Evolutionary conservation across 37 sponge, comb jelly and placozoan species (phyloP).

Genomic region (Aphrocallistes beatrix): DNA sequence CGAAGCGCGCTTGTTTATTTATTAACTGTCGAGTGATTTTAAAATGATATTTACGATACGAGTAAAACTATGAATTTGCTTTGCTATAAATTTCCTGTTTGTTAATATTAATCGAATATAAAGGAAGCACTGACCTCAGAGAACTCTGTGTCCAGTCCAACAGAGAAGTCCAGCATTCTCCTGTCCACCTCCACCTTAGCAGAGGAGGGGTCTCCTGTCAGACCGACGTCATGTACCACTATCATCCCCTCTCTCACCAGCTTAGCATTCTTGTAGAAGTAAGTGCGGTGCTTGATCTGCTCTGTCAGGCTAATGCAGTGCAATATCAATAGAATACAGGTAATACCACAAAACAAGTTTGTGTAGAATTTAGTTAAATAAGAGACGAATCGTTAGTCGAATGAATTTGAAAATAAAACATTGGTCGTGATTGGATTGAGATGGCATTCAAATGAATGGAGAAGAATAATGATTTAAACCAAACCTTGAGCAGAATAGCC

Average conservation of each 20-base stretch:
- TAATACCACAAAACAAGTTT: too few species aligned
- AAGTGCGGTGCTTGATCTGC: constrained; percentile 57
- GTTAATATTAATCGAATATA: too few species aligned
- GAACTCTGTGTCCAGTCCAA: constrained; percentile 78
- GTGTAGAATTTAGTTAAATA: too few species aligned
- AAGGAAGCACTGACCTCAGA: constrained; percentile 46
- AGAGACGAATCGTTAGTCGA: too few species aligned
- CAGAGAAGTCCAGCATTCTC: constrained; percentile 76
- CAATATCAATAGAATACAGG: too few species aligned
- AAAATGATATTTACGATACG: too few species aligned
- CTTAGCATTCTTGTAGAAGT: constrained; percentile 61
- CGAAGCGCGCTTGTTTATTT: too few species aligned
- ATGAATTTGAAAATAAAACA: too few species aligned
- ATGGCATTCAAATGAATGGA: not conserved
- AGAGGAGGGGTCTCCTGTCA: constrained; percentile 56
- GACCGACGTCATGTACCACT: constrained; percentile 48
- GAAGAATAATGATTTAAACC: not conserved
- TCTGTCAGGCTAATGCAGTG: constrained; percentile 39
- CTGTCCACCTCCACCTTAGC: constrained; percentile 70
- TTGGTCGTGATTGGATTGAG: not conserved
- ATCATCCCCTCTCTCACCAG: constrained; percentile 68
- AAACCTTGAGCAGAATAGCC: constrained; percentile 32
- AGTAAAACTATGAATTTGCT: too few species aligned
- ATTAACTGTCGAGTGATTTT: too few species aligned
- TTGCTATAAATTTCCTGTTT: too few species aligned